Base-by-base conservation (phyloP, 2,888 invertebrate species). In the Nomada hirtipes region DNA sequence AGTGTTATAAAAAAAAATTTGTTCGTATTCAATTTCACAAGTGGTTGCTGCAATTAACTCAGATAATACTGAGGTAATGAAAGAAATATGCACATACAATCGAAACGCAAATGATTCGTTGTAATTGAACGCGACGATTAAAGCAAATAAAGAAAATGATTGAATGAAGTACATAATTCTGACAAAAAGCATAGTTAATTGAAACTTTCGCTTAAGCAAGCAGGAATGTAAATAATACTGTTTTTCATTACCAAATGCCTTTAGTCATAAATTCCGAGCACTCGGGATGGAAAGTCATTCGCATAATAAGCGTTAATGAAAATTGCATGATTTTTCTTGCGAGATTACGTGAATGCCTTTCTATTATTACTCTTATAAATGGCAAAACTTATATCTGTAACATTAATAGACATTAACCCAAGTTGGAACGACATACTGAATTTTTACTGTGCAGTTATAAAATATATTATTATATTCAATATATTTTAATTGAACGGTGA, bases 291-390 rank as follows among this genome's bases (percentile, higher is more conserved):
- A 26, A 69, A 44, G 18, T 44, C 23, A 57, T 69, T 59, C 69
- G 13, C 53, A 42, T 57, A 26, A 10, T 26, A 20, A 26, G n/a
- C 26, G 29, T 65, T 55, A 29, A 67, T 23, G 18, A 50, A 36
- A 18, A 60, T 60, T 61, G 57, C 60, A 44, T 55, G 50, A 60
- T 50, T n/a, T 50, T 61, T 36, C 20, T 59, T 36, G 26, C 7
- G 20, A 71, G 65, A 70, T 59, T 29, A 26, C 57, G 50, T 13
- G 23, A 50, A 15, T 44, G 15, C 18, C 65, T 75, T 67, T 23
- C 26, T 61, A 60, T 76, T 69, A 50, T 69, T 76, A 68, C 70
- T 47, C 50, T n/a, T 52, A 76, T 47, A 50, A 29, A 47, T 23
- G 61, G 23, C 63, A 63, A 72, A 72, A 53, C 63, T 55, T 42